A percentile compares a stretch with the other conserved stretches of the same genome.
phyloP scores from a whole-genome alignment of 2,797 vertebrate genomes.

The Eupleurogrammus muticus region DNA sequence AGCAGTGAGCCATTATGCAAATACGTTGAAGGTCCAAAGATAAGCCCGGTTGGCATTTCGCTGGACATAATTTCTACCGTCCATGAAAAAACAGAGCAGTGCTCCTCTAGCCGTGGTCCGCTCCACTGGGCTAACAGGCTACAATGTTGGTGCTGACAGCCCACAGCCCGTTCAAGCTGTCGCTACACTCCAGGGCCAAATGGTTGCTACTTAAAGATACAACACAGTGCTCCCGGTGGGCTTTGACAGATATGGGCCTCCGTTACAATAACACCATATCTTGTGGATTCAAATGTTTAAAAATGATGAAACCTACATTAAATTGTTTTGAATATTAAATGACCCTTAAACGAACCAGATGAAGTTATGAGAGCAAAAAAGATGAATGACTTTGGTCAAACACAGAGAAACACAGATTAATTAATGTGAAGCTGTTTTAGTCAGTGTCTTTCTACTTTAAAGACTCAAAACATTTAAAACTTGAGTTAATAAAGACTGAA shows the following conservation, averaged over 20 bases:
- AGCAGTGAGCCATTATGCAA: slow-evolving; percentile 2
- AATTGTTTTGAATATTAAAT: too few relatives aligned
- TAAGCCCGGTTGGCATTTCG: slow-evolving; percentile 23
- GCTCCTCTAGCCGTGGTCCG: slow-evolving; percentile 30
- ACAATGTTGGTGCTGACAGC: slow-evolving; percentile 37
- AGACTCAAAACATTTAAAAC: too few relatives aligned
- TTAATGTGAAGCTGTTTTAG: too few relatives aligned
- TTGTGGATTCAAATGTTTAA: too few relatives aligned
- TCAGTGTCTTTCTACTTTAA: too few relatives aligned
- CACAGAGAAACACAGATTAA: too few relatives aligned
- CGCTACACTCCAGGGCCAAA: slow-evolving; percentile 32
- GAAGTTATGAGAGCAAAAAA: too few relatives aligned
- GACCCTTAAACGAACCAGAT: too few relatives aligned
- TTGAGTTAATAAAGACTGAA: too few relatives aligned
- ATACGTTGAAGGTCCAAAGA: slow-evolving; percentile 5
- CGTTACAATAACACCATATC: too few relatives aligned
- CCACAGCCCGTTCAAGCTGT: slow-evolving; percentile 30
- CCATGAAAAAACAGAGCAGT: slow-evolving; percentile 43
- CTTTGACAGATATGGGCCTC: not conserved
- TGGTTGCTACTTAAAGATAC: slow-evolving; percentile 22
- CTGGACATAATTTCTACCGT: slow-evolving; percentile 12
- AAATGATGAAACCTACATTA: too few relatives aligned
- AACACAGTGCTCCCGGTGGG: slow-evolving; percentile 9
- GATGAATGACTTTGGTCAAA: too few relatives aligned
- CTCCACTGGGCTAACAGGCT: slow-evolving; percentile 46